Percentiles rank a stretch among this genome's conserved stretches.
phyloP scores from a whole-genome alignment of 92 coral and sea anemone genomes.

The Hydrozoanthus gracilis region DNA sequence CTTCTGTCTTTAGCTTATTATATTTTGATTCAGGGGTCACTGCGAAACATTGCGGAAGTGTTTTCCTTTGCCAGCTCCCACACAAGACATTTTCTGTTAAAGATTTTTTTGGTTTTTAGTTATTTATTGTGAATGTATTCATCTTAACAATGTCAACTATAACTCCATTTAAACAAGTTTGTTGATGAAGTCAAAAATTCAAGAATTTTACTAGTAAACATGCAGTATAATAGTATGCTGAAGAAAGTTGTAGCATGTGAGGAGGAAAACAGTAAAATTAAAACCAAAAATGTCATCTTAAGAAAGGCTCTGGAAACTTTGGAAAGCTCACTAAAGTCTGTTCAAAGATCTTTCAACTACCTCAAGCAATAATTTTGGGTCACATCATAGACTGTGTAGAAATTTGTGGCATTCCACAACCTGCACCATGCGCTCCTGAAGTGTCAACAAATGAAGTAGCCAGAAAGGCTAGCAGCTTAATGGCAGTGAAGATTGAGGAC shows the following conservation, averaged over 20 bases:
- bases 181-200: too few relatives aligned
- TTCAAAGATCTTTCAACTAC: neutral
- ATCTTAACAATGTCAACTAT: too few relatives aligned
- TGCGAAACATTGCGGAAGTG: too few relatives aligned
- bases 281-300: neutral
- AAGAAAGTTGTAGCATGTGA: neutral
- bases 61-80: too few relatives aligned
- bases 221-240: too few relatives aligned
- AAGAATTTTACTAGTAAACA: too few relatives aligned
- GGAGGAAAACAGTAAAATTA: neutral
- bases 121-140: too few relatives aligned
- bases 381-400: constrained; percentile 26
- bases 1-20: too few relatives aligned
- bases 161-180: too few relatives aligned
- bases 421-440: constrained; percentile 5
- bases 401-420: constrained; percentile 41
- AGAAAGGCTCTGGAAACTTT: neutral
- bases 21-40: too few relatives aligned
- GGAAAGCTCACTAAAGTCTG: neutral
- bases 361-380: neutral
- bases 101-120: too few relatives aligned
- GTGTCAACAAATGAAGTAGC: constrained; percentile 37
- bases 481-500: constrained; percentile 37
- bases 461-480: constrained; percentile 12
- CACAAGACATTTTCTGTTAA: too few relatives aligned